Evolutionary conservation across 1,140 invertebrate species (phyloP).

Genomic region (Tetramorium simillimum): DNA sequence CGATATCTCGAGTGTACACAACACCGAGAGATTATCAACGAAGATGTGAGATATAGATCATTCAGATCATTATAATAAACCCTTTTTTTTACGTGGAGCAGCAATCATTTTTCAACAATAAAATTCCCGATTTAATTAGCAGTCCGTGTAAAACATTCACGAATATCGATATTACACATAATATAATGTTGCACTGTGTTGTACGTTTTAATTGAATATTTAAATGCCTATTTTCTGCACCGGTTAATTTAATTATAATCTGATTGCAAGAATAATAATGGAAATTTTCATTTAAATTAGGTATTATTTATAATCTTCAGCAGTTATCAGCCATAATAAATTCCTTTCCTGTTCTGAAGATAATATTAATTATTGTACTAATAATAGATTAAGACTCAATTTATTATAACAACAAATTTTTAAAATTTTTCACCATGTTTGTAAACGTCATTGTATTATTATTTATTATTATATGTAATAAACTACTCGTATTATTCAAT

Average conservation of each 20-base stretch:
- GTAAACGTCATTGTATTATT: neutral
- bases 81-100: neutral
- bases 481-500: neutral
- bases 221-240: slow-evolving; percentile 21
- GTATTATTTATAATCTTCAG: neutral
- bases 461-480: neutral
- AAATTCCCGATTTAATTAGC: slow-evolving; percentile 16
- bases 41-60: neutral
- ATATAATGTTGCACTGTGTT: neutral
- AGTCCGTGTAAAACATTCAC: neutral
- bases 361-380: neutral
- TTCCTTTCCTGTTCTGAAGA: neutral
- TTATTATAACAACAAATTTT: neutral
- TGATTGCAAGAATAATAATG: slow-evolving; percentile 2
- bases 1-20: neutral
- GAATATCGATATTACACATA: neutral
- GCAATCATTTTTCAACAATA: neutral
- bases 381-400: neutral
- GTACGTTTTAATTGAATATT: slow-evolving; percentile 27
- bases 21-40: neutral
- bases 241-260: slow-evolving; percentile 21
- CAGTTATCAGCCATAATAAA: neutral
- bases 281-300: neutral
- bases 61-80: neutral
- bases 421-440: neutral